Conservation (phyloP, 37 sponge, comb jelly and placozoan genomes). For the Amphimedon queenslandica region DNA sequence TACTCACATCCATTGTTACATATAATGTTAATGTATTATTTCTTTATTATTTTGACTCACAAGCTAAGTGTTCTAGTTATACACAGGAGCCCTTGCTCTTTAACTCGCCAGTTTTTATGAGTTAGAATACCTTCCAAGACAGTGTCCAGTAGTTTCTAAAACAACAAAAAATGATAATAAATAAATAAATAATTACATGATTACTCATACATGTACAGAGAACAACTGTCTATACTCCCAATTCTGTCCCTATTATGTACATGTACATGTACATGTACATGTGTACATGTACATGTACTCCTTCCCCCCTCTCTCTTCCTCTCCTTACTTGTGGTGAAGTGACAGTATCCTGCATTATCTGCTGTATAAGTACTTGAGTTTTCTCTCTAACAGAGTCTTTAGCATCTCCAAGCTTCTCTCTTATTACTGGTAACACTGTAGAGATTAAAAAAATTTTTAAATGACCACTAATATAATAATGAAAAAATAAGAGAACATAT, state of each 20-base stretch:
- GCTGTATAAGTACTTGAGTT: constrained; percentile 45
- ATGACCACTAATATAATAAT: background rate
- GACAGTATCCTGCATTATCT: constrained; percentile 33
- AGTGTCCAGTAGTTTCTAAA: constrained; percentile 18
- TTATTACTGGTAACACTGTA: constrained; percentile 58
- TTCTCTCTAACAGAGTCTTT: constrained; percentile 66
- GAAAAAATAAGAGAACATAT: background rate
- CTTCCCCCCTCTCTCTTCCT: background rate
- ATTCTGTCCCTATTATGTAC: too few relatives aligned
- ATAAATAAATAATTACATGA: background rate
- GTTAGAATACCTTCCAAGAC: constrained; percentile 37
- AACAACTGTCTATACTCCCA: too few relatives aligned
- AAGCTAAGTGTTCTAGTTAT: constrained; percentile 49
- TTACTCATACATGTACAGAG: background rate
- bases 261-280: background rate
- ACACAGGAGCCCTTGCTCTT: constrained; percentile 68
- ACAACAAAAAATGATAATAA: background rate
- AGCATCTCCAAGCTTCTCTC: constrained; percentile 71
- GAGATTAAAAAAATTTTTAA: too few relatives aligned
- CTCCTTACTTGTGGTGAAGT: constrained; percentile 27
- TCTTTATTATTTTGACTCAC: constrained; percentile 42
- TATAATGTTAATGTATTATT: background rate
- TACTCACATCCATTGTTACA: background rate
- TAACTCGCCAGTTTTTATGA: constrained; percentile 85
- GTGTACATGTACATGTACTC: background rate